Evolutionary conservation across 2,797 vertebrate genomes (phyloP).

Genomic region (Hoplostethus mediterraneus): DNA sequence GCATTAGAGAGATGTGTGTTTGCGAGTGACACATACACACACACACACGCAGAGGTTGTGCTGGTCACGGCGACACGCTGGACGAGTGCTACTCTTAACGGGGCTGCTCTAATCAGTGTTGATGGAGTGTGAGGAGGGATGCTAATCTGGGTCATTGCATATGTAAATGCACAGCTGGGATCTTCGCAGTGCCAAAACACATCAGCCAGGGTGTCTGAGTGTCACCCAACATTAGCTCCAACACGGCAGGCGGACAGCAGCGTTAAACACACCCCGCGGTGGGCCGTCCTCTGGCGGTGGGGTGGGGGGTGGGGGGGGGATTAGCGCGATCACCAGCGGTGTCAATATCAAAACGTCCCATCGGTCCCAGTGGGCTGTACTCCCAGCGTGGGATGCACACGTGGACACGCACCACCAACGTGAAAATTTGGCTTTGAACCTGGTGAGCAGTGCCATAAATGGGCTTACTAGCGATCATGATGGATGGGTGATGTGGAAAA

Average conservation of each 20-base stretch:
- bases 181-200: slow-evolving; percentile 86
- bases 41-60: slow-evolving; percentile 41
- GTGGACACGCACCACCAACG: neutral
- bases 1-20: neutral
- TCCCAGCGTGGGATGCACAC: slow-evolving; percentile 4
- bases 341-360: slow-evolving; percentile 66
- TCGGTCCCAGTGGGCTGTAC: slow-evolving; percentile 19
- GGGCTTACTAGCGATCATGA: no score
- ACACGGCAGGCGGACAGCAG: slow-evolving; percentile 63
- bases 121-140: slow-evolving; percentile 88
- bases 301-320: slow-evolving; percentile 8
- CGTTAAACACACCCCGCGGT: slow-evolving; percentile 60
- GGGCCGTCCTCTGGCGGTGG: slow-evolving; percentile 26
- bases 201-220: slow-evolving; percentile 84
- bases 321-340: slow-evolving; percentile 67
- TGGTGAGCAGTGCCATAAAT: no score
- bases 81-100: slow-evolving; percentile 57
- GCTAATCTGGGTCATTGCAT: slow-evolving; percentile 93
- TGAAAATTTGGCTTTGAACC: neutral
- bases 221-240: slow-evolving; percentile 82
- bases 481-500: no score
- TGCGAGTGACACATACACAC: neutral
- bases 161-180: slow-evolving; percentile 93
- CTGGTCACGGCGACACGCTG: slow-evolving; percentile 54
- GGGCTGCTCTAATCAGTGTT: slow-evolving; percentile 84